A percentile compares a stretch with the other conserved stretches of the same genome.
Conservation (phyloP, 2,113 vertebrate species). For the Engystomops pustulosus region DNA sequence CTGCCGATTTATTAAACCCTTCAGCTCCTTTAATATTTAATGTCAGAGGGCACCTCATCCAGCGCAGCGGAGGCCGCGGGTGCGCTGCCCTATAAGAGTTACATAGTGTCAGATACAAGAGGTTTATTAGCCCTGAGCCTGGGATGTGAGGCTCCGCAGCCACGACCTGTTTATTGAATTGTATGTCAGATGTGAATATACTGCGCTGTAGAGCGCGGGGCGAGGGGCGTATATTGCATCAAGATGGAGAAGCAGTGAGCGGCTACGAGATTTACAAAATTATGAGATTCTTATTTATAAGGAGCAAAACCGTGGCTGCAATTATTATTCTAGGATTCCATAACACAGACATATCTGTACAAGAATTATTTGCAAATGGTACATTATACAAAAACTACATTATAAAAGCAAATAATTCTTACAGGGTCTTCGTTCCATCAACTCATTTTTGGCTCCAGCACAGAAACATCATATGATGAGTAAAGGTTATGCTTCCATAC, state of each 20-base stretch:
- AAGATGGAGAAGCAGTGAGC: not conserved
- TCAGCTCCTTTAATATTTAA: constrained; percentile 47
- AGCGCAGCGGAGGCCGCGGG: not conserved
- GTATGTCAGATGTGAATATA: constrained; percentile 32
- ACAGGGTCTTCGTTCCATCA: too few relatives aligned
- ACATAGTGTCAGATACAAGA: not conserved
- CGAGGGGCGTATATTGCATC: constrained; percentile 1
- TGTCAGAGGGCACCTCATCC: constrained; percentile 23
- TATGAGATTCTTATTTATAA: constrained; percentile 28
- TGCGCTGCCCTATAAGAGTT: not conserved
- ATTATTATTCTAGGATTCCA: too few relatives aligned
- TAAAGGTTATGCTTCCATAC: too few relatives aligned
- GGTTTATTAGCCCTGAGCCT: constrained; percentile 35
- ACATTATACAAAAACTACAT: too few relatives aligned
- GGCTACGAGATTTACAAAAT: not conserved
- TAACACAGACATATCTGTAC: too few relatives aligned
- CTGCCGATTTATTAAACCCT: not conserved
- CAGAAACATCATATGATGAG: too few relatives aligned
- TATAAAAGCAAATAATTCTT: too few relatives aligned
- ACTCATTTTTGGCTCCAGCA: too few relatives aligned
- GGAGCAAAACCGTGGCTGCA: not conserved
- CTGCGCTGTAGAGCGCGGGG: not conserved
- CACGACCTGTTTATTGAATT: constrained; percentile 22
- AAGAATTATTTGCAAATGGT: too few relatives aligned
- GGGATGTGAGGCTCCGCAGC: not conserved